Conservation (phyloP, 2,797 vertebrate species). For the Sebastes baramenuke region DNA sequence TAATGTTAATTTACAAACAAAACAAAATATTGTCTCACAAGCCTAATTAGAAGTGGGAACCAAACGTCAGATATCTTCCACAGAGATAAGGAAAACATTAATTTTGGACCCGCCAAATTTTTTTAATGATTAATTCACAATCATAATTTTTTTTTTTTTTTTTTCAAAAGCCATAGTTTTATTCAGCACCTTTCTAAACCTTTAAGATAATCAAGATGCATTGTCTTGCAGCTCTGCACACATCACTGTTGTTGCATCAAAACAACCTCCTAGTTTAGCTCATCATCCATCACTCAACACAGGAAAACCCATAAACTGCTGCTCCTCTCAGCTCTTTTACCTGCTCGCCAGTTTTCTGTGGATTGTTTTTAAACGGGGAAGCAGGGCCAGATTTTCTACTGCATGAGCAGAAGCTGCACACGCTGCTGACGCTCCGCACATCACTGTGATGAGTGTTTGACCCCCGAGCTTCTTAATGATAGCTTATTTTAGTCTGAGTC, state of each 20-base stretch:
- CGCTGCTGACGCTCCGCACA: constrained; percentile 37
- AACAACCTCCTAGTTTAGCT: background rate
- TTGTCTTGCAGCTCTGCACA: background rate
- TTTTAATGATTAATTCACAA: too few species aligned
- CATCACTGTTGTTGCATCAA: background rate
- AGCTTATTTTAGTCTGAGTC: constrained; percentile 44
- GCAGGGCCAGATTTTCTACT: constrained; percentile 61
- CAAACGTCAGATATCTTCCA: too few species aligned
- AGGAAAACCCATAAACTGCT: constrained; percentile 52
- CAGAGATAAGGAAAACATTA: too few species aligned
- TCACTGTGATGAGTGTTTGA: constrained; percentile 39
- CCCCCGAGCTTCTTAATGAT: constrained; percentile 59
- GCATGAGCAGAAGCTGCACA: constrained; percentile 56
- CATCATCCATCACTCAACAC: constrained; percentile 24
- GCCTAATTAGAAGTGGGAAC: too few species aligned
- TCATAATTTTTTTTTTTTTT: too few species aligned
- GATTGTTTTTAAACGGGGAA: constrained; percentile 30
- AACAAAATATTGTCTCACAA: too few species aligned
- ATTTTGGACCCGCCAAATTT: too few species aligned
- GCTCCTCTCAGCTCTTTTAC: constrained; percentile 48
- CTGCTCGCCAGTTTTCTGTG: constrained; percentile 54
- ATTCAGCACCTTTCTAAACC: too few species aligned
- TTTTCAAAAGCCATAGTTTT: too few species aligned
- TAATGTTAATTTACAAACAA: too few species aligned
- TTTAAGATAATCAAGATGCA: too few species aligned